These are phyloP conservation scores for Alectura lathami DNA, from an alignment of 2,113 vertebrate species.

Conservation along the genomic window DNA sequence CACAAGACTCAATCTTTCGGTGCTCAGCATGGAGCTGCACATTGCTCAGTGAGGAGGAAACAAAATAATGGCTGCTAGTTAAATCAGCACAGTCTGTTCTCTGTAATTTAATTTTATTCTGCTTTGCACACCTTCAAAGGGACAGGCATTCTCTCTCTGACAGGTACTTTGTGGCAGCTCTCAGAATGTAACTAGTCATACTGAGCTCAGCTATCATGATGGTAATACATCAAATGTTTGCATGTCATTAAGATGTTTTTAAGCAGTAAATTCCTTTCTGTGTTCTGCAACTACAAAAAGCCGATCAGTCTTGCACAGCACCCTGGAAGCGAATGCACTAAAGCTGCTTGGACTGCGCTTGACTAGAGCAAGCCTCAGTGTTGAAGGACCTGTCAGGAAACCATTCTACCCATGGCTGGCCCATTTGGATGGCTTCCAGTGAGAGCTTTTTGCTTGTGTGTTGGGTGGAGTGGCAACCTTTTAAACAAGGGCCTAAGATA, in stretches of 20 bases:
- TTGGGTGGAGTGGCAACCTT: not conserved
- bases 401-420: not conserved
- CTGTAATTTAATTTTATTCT: not conserved
- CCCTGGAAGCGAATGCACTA: not conserved
- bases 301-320: not conserved
- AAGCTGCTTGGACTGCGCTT: not conserved
- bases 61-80: not conserved
- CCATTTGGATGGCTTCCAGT: not conserved
- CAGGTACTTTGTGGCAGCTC: not conserved
- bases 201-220: not conserved
- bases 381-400: not conserved
- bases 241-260: not conserved
- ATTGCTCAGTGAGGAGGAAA: not conserved
- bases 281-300: not conserved
- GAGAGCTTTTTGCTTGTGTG: not conserved
- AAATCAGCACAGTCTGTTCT: not conserved
- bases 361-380: not conserved
- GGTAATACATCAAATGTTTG: not conserved
- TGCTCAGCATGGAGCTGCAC: not conserved
- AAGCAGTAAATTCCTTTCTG: constrained; percentile 14
- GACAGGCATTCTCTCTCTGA: not conserved
- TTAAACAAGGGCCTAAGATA: not conserved
- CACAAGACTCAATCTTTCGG: not conserved
- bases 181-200: not conserved
- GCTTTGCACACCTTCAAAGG: not conserved